These are phyloP conservation scores for Rhagoletis pomonella DNA, from an alignment of 1,140 invertebrate species.

Conservation along the genomic window DNA sequence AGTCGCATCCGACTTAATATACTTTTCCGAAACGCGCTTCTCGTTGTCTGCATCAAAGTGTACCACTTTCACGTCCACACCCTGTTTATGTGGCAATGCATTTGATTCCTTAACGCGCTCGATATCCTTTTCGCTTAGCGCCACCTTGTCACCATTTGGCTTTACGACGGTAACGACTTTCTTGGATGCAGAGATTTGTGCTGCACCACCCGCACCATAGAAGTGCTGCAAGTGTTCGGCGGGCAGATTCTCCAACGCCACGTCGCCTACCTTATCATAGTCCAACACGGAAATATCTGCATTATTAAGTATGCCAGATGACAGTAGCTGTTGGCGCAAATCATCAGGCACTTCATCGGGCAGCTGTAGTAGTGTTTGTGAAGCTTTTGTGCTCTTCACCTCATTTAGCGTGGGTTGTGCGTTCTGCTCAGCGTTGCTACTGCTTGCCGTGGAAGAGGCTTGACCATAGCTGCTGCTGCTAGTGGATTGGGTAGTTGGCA, in stretches of 20 bases:
- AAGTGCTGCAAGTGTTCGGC: constrained; percentile 90
- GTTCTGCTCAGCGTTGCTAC: constrained; percentile 50
- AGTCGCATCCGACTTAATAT: constrained; percentile 83
- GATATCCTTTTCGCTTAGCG: constrained; percentile 75
- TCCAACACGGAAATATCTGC: constrained; percentile 90
- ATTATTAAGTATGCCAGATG: constrained; percentile 88
- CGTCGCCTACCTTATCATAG: constrained; percentile 92
- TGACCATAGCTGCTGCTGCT: neutral
- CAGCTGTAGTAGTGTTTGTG: constrained; percentile 78
- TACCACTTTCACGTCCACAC: constrained; percentile 89
- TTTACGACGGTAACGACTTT: constrained; percentile 79
- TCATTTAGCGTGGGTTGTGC: neutral
- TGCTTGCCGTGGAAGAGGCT: constrained; percentile 28
- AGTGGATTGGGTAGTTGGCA: neutral
- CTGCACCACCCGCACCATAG: constrained; percentile 84
- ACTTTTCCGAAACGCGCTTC: constrained; percentile 83
- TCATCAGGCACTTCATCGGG: constrained; percentile 92
- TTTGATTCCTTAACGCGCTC: constrained; percentile 74
- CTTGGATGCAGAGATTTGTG: constrained; percentile 82
- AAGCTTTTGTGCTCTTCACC: constrained; percentile 73
- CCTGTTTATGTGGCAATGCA: constrained; percentile 75
- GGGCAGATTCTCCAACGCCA: constrained; percentile 87
- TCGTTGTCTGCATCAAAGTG: constrained; percentile 84
- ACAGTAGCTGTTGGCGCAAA: constrained; percentile 86
- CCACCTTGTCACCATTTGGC: constrained; percentile 77